Evolutionary conservation across 2,113 vertebrate species (phyloP), one percentile per base, ranked within the genome.

Genomic region (Sigmodon hispidus): DNA sequence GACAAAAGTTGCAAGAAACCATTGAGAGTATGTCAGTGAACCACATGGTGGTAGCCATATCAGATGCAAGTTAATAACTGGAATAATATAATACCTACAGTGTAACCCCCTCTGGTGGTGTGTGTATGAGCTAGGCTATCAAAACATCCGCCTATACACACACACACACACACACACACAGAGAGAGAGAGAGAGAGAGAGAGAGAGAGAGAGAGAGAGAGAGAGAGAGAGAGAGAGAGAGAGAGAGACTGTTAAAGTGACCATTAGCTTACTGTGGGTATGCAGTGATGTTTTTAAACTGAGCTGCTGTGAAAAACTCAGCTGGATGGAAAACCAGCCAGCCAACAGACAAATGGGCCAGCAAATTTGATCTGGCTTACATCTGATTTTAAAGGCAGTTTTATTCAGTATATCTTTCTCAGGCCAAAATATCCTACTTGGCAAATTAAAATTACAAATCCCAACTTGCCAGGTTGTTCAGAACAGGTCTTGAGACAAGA

Each of bases 401-500:
- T 87, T 50, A 79, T 24, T 93, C 22, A 70, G 2, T 40, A 6
- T 36, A 1, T 77, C 26, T 59, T 90, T 88, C 52, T 73, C 63
- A 73, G 40, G 69, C 80, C 87, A 86, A 94, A 91, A 73, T 29
- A 31, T 9, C 48, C 8, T 63, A 6, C 1, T 7, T 80, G 5
- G 29, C 48, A 96, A 57, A 52, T 2, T 96, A 55, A 65, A 92
- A 86, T 69, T 8, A 70, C 67, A 67, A 97, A 87, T 91, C 55
- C 19, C 75, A 61, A 55, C 43, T 40, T 57, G 40, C 52, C 73
- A 5, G 0, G n/a, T 63, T 88, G 43, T 45, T 88, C 31, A 69
- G 79, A 91, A 70, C 11, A 48, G 7, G 45, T 80, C 70, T 85
- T 70, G 50, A 12, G 75, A 93, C 90, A 84, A 0, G 0, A 22